A percentile compares a stretch with the other conserved stretches of the same genome.
Conservation (phyloP, 2,888 invertebrate species). For the Drosophila meridionalis region DNA sequence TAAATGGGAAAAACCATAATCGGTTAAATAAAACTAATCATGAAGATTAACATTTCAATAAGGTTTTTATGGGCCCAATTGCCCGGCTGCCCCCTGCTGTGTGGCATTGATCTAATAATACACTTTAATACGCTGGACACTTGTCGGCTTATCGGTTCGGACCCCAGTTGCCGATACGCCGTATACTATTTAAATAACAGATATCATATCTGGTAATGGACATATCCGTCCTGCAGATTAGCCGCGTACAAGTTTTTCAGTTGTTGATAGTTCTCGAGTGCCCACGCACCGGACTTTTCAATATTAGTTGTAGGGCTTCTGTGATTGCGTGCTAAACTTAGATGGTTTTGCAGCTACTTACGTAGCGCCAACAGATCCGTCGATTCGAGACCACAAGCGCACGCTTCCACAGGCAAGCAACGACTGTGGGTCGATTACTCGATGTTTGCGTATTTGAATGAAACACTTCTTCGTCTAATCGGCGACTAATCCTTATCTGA, state of each 20-base stretch:
- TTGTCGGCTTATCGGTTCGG: conserved; percentile 35
- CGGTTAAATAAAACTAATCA: conserved; percentile 27
- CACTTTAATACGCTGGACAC: not conserved
- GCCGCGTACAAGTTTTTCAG: not conserved
- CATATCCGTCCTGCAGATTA: conserved; percentile 40
- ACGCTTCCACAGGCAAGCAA: conserved; percentile 21
- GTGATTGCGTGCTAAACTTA: conserved; percentile 1
- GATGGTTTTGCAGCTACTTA: conserved; percentile 8
- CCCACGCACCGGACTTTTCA: not conserved
- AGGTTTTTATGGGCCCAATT: conserved; percentile 23
- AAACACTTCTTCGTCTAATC: conserved; percentile 29
- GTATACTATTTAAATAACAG: conserved; percentile 9
- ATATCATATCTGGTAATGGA: conserved; percentile 35
- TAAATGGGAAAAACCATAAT: not conserved
- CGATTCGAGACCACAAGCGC: conserved; percentile 5
- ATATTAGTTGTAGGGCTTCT: conserved; percentile 32
- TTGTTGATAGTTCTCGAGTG: conserved; percentile 5
- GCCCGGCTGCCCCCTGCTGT: conserved; percentile 18
- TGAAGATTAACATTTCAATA: conserved; percentile 27
- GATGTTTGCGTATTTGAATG: conserved; percentile 29
- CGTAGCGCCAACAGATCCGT: conserved; percentile 1
- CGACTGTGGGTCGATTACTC: conserved; percentile 20
- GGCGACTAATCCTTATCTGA: conserved; percentile 37
- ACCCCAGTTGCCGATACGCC: conserved; percentile 22
- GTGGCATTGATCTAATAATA: not conserved